These are phyloP conservation scores for Diaperis boleti DNA, from an alignment of 2,888 invertebrate species.

Conservation along the genomic window DNA sequence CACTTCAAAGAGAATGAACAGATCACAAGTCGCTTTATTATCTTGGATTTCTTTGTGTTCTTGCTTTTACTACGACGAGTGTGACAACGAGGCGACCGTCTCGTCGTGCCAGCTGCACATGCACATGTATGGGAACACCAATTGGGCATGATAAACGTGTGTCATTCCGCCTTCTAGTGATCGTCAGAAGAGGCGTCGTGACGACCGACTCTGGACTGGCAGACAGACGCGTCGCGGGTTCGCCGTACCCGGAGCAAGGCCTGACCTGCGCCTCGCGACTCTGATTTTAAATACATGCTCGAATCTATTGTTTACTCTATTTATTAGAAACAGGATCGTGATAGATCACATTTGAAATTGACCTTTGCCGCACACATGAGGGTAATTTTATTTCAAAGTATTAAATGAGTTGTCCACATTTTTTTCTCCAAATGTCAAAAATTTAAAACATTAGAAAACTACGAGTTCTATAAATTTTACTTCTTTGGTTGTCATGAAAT, in stretches of 20 bases:
- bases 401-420: too few relatives aligned
- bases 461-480: too few relatives aligned
- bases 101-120: slow-evolving; percentile 46
- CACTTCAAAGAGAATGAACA: slow-evolving; percentile 37
- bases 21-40: slow-evolving; percentile 45
- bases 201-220: slow-evolving; percentile 41
- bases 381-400: too few relatives aligned
- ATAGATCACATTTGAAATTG: slow-evolving; percentile 12
- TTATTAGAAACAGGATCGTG: slow-evolving; percentile 32
- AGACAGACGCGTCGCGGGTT: slow-evolving; percentile 44
- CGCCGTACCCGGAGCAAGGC: slow-evolving; percentile 52
- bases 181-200: slow-evolving; percentile 42
- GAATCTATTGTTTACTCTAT: slow-evolving; percentile 39
- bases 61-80: slow-evolving; percentile 31
- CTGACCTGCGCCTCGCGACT: slow-evolving; percentile 53
- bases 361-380: slow-evolving; percentile 12
- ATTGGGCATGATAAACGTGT: slow-evolving; percentile 57
- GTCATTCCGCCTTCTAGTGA: slow-evolving; percentile 50
- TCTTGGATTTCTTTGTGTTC: slow-evolving; percentile 43
- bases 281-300: slow-evolving; percentile 40
- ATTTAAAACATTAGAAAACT: too few relatives aligned
- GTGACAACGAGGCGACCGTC: slow-evolving; percentile 41
- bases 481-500: too few relatives aligned
- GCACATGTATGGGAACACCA: slow-evolving; percentile 50
- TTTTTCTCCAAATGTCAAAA: too few relatives aligned